phyloP scores from a whole-genome alignment of 2,888 invertebrate species.

The Pachymerium ferrugineum region DNA sequence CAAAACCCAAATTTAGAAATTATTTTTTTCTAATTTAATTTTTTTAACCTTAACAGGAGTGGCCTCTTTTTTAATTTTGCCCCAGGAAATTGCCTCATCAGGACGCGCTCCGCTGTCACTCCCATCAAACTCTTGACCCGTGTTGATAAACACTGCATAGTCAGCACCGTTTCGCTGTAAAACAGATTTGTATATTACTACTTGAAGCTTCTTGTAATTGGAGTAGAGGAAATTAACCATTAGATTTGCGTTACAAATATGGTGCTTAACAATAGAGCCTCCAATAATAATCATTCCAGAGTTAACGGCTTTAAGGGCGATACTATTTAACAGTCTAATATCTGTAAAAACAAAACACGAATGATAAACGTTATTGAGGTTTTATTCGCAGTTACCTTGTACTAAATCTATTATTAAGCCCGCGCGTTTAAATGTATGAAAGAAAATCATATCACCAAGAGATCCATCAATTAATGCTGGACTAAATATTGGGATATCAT shows the following conservation, averaged over 20 bases:
- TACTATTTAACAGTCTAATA: slow-evolving; percentile 79
- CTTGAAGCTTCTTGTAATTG: too few relatives aligned
- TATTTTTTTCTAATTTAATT: slow-evolving; percentile 34
- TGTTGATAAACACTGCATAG: slow-evolving; percentile 90
- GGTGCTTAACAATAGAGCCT: slow-evolving; percentile 96
- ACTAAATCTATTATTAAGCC: slow-evolving; percentile 90
- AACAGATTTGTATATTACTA: too few relatives aligned
- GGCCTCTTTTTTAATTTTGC: slow-evolving; percentile 85
- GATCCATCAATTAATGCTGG: slow-evolving; percentile 98
- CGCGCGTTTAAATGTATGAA: slow-evolving; percentile 88
- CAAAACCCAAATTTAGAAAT: slow-evolving; percentile 29
- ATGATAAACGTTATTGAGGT: too few relatives aligned
- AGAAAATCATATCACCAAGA: slow-evolving; percentile 97
- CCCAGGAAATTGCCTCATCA: slow-evolving; percentile 99
- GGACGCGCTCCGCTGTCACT: slow-evolving; percentile 96
- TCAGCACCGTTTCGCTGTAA: slow-evolving; percentile 87
- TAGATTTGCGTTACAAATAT: slow-evolving; percentile 97
- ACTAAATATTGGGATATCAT: slow-evolving; percentile 94
- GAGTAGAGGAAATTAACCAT: slow-evolving; percentile 62
- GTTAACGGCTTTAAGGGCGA: slow-evolving; percentile 85
- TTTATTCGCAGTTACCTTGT: slow-evolving; percentile 58
- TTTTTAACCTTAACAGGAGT: slow-evolving; percentile 72
- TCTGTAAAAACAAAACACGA: slow-evolving; percentile 57
- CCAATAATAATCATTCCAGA: slow-evolving; percentile 97
- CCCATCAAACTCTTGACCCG: slow-evolving; percentile 92